Conservation (phyloP, 2,888 invertebrate species). For the Leptinotarsa rubiginosa region DNA sequence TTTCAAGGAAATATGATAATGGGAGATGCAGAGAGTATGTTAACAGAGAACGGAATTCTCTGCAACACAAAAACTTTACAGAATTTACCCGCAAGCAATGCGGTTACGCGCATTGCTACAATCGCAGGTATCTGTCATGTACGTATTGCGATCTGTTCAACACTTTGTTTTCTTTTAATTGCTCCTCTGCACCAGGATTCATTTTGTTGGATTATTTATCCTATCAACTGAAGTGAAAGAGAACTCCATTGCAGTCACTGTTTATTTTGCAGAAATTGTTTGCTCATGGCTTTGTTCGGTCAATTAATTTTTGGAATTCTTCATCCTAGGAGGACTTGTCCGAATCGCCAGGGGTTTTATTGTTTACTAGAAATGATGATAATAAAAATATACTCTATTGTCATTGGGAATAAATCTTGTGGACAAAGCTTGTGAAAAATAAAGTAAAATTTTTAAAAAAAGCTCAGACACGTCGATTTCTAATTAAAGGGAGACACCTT, state of each 20-base stretch:
- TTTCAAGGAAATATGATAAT: constrained; percentile 42
- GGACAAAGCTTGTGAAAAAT: too few species aligned
- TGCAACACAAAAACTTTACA: constrained; percentile 56
- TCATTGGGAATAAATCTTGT: too few species aligned
- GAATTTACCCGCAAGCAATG: constrained; percentile 62
- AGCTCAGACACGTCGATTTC: too few species aligned
- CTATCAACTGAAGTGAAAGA: not conserved
- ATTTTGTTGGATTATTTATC: not conserved
- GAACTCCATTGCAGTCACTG: not conserved
- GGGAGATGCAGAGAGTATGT: constrained; percentile 49
- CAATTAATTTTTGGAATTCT: too few species aligned
- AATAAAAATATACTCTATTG: too few species aligned
- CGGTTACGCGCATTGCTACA: constrained; percentile 64
- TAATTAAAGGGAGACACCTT: too few species aligned
- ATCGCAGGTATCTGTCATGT: constrained; percentile 51
- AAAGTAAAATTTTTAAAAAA: too few species aligned
- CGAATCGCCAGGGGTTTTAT: too few species aligned
- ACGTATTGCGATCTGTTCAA: constrained; percentile 1
- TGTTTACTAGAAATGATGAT: too few species aligned
- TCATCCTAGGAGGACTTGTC: too few species aligned
- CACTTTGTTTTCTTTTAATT: constrained; percentile 2
- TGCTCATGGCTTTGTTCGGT: too few species aligned
- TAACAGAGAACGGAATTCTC: constrained; percentile 55
- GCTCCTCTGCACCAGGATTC: not conserved
- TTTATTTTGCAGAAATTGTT: too few species aligned